Evolutionary conservation across 1,140 invertebrate genomes (phyloP).

Genomic region (Formica selysi): DNA sequence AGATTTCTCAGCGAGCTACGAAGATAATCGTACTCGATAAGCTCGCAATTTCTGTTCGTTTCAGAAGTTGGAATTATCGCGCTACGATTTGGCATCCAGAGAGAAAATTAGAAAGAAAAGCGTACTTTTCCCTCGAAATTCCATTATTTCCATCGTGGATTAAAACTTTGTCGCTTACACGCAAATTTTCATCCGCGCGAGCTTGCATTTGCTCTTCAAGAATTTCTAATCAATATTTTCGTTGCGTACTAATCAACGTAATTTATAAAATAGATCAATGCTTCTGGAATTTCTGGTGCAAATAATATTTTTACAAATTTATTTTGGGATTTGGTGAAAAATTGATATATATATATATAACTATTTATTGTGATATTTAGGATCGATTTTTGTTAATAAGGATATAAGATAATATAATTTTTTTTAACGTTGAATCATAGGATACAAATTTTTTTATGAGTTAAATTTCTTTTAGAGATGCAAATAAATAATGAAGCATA

Average conservation of each 20-base stretch:
- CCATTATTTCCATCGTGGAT: slow-evolving; percentile 49
- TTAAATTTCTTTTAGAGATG: background rate
- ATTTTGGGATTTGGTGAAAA: background rate
- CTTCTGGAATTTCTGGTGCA: background rate
- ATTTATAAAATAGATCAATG: background rate
- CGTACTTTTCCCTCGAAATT: slow-evolving; percentile 38
- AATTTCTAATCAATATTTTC: slow-evolving; percentile 29
- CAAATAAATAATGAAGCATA: slow-evolving; percentile 1
- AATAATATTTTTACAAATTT: slow-evolving; percentile 21
- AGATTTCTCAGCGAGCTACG: slow-evolving; percentile 16
- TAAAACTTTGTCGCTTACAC: slow-evolving; percentile 63
- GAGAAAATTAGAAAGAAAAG: slow-evolving; percentile 68
- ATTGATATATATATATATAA: too few relatives aligned
- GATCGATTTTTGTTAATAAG: background rate
- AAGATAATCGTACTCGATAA: slow-evolving; percentile 54
- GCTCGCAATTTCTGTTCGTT: slow-evolving; percentile 34
- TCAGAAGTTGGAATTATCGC: slow-evolving; percentile 67
- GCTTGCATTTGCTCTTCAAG: slow-evolving; percentile 27
- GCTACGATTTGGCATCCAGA: slow-evolving; percentile 62
- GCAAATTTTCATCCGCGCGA: background rate
- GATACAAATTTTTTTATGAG: background rate
- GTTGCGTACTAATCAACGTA: slow-evolving; percentile 4
- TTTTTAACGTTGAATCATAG: background rate
- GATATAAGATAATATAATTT: background rate
- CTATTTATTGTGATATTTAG: background rate